Evolutionary conservation across 2,888 invertebrate genomes (phyloP).

Genomic region (Meghimatium bilineatum): DNA sequence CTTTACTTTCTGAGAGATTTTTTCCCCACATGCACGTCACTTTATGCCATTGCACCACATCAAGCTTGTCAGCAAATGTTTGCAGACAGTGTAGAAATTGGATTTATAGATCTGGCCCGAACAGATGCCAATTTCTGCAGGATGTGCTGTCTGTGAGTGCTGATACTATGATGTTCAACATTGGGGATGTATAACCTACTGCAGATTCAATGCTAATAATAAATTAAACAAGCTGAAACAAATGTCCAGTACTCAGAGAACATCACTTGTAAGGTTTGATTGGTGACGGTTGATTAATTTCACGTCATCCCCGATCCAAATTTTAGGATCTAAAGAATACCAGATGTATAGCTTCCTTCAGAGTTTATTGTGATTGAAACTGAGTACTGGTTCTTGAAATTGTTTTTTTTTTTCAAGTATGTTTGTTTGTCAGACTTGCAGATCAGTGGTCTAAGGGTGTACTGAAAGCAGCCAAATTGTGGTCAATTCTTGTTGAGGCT

Average conservation of each 20-base stretch:
- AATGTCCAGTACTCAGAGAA: not conserved
- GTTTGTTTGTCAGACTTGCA: not conserved
- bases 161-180: not conserved
- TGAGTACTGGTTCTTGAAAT: not conserved
- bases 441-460: not conserved
- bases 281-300: not conserved
- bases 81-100: not conserved
- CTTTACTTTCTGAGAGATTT: not conserved
- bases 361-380: not conserved
- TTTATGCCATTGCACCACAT: not conserved
- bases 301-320: not conserved
- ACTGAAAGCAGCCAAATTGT: not conserved
- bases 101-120: not conserved
- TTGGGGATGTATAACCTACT: not conserved
- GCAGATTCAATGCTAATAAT: not conserved
- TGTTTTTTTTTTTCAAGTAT: not conserved
- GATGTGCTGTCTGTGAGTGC: not conserved
- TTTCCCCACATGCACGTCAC: not conserved
- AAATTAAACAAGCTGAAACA: not conserved
- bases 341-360: not conserved
- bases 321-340: not conserved
- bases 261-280: not conserved
- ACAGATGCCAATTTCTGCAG: not conserved
- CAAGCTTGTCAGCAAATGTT: not conserved
- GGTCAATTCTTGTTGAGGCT: conserved; percentile 22